Evolutionary conservation across 2,113 vertebrate genomes (phyloP).

Genomic region (Ictalurus furcatus): DNA sequence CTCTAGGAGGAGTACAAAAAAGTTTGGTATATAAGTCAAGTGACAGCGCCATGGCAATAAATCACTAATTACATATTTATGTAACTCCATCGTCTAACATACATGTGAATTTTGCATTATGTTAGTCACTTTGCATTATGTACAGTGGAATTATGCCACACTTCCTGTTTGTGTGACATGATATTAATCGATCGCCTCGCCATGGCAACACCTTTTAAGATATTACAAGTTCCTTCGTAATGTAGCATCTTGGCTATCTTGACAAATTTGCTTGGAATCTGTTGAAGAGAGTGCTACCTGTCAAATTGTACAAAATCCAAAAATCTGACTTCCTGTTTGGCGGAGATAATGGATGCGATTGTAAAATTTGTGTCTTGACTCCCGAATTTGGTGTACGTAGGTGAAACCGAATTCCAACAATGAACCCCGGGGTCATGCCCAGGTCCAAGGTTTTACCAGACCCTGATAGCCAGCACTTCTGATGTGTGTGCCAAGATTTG

Average conservation of each 20-base stretch:
- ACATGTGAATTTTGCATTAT: too few relatives aligned
- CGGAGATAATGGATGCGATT: background rate
- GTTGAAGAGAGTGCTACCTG: background rate
- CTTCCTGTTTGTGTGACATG: background rate
- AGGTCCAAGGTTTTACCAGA: background rate
- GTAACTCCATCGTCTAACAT: too few relatives aligned
- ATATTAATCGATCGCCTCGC: background rate
- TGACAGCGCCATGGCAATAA: too few relatives aligned
- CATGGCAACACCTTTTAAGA: background rate
- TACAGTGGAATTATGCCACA: too few relatives aligned
- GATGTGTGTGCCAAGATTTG: background rate
- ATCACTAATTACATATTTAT: too few relatives aligned
- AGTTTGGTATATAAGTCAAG: too few relatives aligned
- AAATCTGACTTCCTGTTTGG: background rate
- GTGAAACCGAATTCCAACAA: background rate
- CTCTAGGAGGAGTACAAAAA: too few relatives aligned
- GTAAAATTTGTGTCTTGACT: background rate
- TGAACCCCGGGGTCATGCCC: background rate
- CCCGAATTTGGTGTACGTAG: background rate
- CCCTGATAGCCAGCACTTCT: background rate
- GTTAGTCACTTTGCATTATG: background rate
- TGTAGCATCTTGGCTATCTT: background rate
- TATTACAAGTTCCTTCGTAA: background rate
- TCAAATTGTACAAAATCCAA: background rate
- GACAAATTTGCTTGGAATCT: background rate